Evolutionary conservation across 1,140 invertebrate species (phyloP).

Genomic region (Zaprionus ornatus): DNA sequence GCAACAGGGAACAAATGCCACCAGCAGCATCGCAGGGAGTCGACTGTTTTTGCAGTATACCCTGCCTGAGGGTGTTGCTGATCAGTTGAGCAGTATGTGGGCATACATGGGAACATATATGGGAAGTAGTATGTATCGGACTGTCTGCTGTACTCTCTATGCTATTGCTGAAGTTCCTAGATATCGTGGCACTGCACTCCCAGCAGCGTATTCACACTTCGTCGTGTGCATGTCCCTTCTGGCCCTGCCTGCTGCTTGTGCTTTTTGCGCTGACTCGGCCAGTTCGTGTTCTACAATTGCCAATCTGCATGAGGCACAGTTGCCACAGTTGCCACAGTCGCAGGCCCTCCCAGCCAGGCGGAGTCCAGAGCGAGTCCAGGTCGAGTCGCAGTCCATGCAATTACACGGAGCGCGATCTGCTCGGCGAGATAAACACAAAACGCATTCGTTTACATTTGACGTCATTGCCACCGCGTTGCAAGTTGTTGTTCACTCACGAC

Average conservation of each 20-base stretch:
- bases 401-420: slow-evolving; percentile 43
- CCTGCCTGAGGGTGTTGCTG: background rate
- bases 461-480: slow-evolving; percentile 43
- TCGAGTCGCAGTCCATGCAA: slow-evolving; percentile 25
- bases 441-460: slow-evolving; percentile 47
- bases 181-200: too few species aligned
- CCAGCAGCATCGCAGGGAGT: slow-evolving; percentile 36
- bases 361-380: slow-evolving; percentile 14
- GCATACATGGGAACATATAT: background rate
- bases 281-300: slow-evolving; percentile 50
- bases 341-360: background rate
- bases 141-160: too few species aligned
- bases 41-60: slow-evolving; percentile 19
- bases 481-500: slow-evolving; percentile 25
- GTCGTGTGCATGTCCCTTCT: background rate
- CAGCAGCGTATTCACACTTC: background rate
- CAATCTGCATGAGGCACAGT: slow-evolving; percentile 50
- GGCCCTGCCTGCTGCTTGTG: background rate
- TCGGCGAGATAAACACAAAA: slow-evolving; percentile 38
- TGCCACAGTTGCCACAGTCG: slow-evolving; percentile 18
- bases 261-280: slow-evolving; percentile 10
- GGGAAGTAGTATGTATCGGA: too few species aligned
- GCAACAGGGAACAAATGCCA: slow-evolving; percentile 14
- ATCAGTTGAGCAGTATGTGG: background rate
- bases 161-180: too few species aligned